Evolutionary conservation across 2,888 invertebrate genomes (phyloP), one percentile per base, ranked within the genome.

Genomic region (Stenchaetothrips biformis): DNA sequence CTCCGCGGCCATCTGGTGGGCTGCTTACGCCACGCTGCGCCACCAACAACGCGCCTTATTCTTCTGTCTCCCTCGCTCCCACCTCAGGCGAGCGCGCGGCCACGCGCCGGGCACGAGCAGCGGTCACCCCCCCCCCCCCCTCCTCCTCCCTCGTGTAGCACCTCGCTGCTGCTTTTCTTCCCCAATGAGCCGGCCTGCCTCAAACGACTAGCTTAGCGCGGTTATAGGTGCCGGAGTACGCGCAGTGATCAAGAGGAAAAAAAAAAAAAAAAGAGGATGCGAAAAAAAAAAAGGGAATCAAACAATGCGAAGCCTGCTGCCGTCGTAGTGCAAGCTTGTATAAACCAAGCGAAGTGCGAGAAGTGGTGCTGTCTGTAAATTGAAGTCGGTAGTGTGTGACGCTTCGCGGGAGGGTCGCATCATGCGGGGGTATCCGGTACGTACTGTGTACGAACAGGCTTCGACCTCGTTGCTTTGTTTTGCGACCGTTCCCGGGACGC

Each of bases 21-120:
- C 8, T 49, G 49, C 49, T 6, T 53, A 16, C 53, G 11, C 3
- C 53, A 53, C 6, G 53, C 53, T 53, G n/a, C n/a, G n/a, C n/a
- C n/a, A n/a, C 53, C 53, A 53, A 13, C 2, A 16, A 53, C 53
- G 53, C 53, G 2, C 16, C 2, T 53, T 2, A 11, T 53, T 6
- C 16, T 16, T 53, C 53, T 53, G 2, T 53, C 53, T 53, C 53
- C 16, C 53, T 53, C 3, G 11, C 53, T 53, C 53, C 16, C 3
- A 13, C 53, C 53, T 11, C 53, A 13, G 13, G 11, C 53, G 13
- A 49, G 13, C 49, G 13, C 49, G 7, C 4, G 67, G n/a, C n/a
- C 67, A 67, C 67, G 67, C 67, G 67, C 67, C n/a, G n/a, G 62
- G 62, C 62, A 62, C 62, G 62, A n/a, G 62, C 62, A 7, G 8